phyloP scores from a whole-genome alignment of 1,140 invertebrate species.

The Muscidifurax raptorellus region DNA sequence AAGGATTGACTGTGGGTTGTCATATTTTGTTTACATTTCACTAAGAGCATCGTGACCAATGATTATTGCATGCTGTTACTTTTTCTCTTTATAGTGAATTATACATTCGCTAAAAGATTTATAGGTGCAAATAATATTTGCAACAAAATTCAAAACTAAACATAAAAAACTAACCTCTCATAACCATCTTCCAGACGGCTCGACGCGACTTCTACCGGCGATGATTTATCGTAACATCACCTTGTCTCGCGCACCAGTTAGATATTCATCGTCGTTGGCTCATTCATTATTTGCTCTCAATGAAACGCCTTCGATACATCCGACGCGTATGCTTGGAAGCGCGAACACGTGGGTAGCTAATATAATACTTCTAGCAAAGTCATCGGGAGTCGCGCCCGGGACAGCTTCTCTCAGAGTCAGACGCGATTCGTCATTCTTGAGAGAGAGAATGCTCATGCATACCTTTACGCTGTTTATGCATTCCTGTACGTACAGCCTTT shows the following conservation, averaged over 20 bases:
- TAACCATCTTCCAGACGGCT: too few relatives aligned
- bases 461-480: neutral
- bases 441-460: neutral
- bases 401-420: neutral
- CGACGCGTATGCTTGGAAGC: neutral
- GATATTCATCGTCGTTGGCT: neutral
- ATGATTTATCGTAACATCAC: slow-evolving; percentile 21
- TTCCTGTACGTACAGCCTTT: neutral
- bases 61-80: too few relatives aligned
- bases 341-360: slow-evolving; percentile 32
- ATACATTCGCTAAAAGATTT: too few relatives aligned
- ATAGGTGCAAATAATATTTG: too few relatives aligned
- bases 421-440: neutral
- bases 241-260: neutral
- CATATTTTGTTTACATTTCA: too few relatives aligned
- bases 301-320: slow-evolving; percentile 51
- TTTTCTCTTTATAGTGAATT: too few relatives aligned
- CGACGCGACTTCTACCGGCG: neutral
- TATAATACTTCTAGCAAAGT: neutral
- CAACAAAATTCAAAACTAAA: too few relatives aligned
- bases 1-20: too few relatives aligned
- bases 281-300: slow-evolving; percentile 58
- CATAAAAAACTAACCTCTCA: too few relatives aligned
- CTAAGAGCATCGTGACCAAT: too few relatives aligned
- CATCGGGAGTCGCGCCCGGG: neutral